Evolutionary conservation across 2,113 vertebrate species (phyloP).

Genomic region (Lipophrys pholis): DNA sequence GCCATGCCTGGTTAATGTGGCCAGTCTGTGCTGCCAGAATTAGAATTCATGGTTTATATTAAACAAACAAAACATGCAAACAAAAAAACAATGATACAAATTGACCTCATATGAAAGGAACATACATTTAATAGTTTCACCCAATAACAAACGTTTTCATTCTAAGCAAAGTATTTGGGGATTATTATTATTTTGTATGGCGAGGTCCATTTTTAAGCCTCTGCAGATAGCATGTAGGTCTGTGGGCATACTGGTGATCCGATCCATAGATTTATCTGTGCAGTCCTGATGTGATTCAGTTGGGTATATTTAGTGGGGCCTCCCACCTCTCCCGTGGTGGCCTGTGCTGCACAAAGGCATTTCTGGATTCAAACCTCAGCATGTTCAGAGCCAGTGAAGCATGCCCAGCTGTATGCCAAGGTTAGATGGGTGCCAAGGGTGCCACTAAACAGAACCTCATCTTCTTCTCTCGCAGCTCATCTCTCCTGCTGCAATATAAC

Average conservation of each 20-base stretch:
- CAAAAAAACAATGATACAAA: conserved; percentile 66
- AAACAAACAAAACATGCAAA: conserved; percentile 78
- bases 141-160: conserved; percentile 30
- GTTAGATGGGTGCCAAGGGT: conserved; percentile 82
- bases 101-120: conserved; percentile 65
- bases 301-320: conserved; percentile 68
- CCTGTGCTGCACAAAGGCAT: conserved; percentile 77
- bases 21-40: conserved; percentile 75
- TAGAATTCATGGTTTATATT: conserved; percentile 80
- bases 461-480: conserved; percentile 60
- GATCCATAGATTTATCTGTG: conserved; percentile 47
- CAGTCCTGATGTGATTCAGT: conserved; percentile 57
- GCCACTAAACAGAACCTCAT: conserved; percentile 78
- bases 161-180: conserved; percentile 3
- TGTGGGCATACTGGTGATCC: conserved; percentile 33
- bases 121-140: conserved; percentile 37
- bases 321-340: conserved; percentile 70
- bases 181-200: conserved; percentile 24
- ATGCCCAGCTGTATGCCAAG: conserved; percentile 80
- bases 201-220: conserved; percentile 25
- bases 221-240: background rate
- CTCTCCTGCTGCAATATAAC: conserved; percentile 54
- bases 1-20: conserved; percentile 81
- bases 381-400: conserved; percentile 79
- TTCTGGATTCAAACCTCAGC: conserved; percentile 83